These are phyloP conservation scores for Natrix natrix DNA, from an alignment of 2,797 vertebrate genomes.

Conservation along the genomic window DNA sequence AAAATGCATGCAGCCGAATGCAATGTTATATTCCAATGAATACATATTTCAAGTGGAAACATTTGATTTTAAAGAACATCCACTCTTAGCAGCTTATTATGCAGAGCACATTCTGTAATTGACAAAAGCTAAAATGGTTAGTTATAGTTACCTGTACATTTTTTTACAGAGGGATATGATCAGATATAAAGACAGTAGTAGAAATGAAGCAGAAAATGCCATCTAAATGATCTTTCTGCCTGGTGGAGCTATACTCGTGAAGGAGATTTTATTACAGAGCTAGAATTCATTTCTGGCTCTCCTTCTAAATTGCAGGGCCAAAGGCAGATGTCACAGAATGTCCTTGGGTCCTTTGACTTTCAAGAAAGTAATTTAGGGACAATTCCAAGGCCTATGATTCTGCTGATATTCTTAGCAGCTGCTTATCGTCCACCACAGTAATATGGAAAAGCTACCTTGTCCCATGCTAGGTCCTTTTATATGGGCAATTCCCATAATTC, in stretches of 20 bases:
- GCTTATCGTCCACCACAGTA: slow-evolving; percentile 22
- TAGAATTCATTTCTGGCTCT: slow-evolving; percentile 43
- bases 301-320: background rate
- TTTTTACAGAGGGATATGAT: slow-evolving; percentile 14
- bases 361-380: background rate
- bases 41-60: slow-evolving; percentile 12
- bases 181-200: background rate
- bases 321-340: slow-evolving; percentile 25
- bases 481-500: background rate
- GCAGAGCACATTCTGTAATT: background rate
- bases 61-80: background rate
- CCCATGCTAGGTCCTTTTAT: background rate
- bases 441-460: background rate
- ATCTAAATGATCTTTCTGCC: slow-evolving; percentile 15
- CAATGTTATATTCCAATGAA: background rate
- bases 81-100: background rate
- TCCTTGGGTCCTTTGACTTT: background rate
- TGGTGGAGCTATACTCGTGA: slow-evolving; percentile 30
- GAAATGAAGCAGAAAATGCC: background rate
- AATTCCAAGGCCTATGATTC: slow-evolving; percentile 17
- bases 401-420: slow-evolving; percentile 34
- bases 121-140: background rate
- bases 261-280: slow-evolving; percentile 8
- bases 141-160: background rate
- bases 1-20: background rate